Evolutionary conservation across 2,797 vertebrate genomes (phyloP).

Genomic region (Sebastes steindachneri): DNA sequence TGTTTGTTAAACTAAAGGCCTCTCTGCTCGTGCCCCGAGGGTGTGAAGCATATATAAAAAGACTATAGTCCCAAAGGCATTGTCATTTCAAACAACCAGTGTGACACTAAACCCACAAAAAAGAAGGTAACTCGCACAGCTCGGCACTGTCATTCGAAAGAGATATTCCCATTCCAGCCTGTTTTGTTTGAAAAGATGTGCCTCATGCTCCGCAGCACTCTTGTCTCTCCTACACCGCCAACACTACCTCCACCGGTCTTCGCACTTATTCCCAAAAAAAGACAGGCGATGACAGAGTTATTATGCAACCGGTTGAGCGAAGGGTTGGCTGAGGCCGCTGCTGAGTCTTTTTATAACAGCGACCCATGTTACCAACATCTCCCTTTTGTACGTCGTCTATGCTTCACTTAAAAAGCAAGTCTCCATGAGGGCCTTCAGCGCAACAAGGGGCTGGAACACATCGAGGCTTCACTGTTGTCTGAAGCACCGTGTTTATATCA

Average conservation of each 20-base stretch:
- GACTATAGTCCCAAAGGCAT: constrained; percentile 46
- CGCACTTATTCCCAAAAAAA: constrained; percentile 35
- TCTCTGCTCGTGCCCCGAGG: constrained; percentile 25
- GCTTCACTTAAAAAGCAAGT: constrained; percentile 7
- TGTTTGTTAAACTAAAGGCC: constrained; percentile 57
- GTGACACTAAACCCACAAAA: constrained; percentile 39
- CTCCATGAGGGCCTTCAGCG: not conserved
- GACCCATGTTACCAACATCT: constrained; percentile 31
- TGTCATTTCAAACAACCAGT: constrained; percentile 62
- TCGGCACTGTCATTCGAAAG: constrained; percentile 27
- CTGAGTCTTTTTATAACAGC: constrained; percentile 48
- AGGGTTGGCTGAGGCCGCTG: constrained; percentile 35
- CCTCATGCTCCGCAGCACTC: constrained; percentile 11
- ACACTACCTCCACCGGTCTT: constrained; percentile 33
- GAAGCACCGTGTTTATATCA: not conserved
- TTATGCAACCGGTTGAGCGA: constrained; percentile 63
- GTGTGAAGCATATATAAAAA: constrained; percentile 56
- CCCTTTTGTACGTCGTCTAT: not conserved
- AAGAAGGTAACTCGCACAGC: constrained; percentile 15
- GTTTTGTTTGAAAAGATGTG: constrained; percentile 29
- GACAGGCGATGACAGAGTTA: constrained; percentile 58
- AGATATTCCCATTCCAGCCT: constrained; percentile 20
- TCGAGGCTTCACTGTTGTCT: constrained; percentile 4
- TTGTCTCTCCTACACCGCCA: constrained; percentile 3
- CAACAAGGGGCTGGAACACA: not conserved